phyloP scores from a whole-genome alignment of 1,140 invertebrate genomes.

The Leptinotarsa lineolata region DNA sequence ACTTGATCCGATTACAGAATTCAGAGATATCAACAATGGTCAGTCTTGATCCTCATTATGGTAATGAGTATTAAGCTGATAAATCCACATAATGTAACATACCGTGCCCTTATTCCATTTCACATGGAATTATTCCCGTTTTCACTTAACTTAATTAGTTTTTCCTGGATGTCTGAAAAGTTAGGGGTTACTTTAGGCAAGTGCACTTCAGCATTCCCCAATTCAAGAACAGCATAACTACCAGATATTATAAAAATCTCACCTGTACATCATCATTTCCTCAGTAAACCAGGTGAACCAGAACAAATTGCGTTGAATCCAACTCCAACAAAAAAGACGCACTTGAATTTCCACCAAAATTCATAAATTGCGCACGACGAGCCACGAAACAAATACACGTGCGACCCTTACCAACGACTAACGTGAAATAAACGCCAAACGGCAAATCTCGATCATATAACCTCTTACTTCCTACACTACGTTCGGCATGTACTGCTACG shows the following conservation, averaged over 20 bases:
- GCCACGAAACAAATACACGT: background rate
- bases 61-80: no score
- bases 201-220: background rate
- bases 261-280: slow-evolving; percentile 1
- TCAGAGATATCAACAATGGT: no score
- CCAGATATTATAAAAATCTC: background rate
- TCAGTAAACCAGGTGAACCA: background rate
- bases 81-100: no score
- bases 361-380: background rate
- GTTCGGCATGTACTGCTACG: slow-evolving; percentile 4
- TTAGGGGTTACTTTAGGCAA: background rate
- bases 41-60: no score
- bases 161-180: background rate
- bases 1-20: no score
- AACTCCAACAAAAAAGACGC: background rate
- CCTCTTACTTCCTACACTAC: background rate
- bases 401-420: background rate
- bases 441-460: slow-evolving; percentile 2
- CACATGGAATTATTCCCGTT: background rate
- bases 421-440: slow-evolving; percentile 5
- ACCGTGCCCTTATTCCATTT: no score
- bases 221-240: background rate
- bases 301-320: background rate
- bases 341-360: background rate
- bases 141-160: background rate